Evolutionary conservation across 2,113 vertebrate species (phyloP).

Genomic region (Onychostruthus taczanowskii): DNA sequence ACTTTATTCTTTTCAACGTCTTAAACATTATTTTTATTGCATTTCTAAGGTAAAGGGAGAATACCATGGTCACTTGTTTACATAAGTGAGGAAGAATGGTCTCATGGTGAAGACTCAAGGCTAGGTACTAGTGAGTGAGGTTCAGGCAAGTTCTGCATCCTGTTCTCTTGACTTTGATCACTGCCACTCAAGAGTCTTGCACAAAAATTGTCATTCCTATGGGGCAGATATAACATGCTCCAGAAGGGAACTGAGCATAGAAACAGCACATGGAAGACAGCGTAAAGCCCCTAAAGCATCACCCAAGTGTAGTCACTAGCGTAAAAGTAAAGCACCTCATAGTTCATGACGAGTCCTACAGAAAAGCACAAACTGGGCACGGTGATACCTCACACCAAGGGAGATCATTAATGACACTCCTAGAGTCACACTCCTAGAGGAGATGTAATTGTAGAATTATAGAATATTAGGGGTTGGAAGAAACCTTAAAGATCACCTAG

Average conservation of each 20-base stretch:
- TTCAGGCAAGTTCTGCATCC: not conserved
- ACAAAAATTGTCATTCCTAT: not conserved
- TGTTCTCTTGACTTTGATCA: not conserved
- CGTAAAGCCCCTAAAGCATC: not conserved
- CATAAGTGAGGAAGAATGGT: accelerated
- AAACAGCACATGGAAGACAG: not conserved
- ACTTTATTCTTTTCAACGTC: accelerated
- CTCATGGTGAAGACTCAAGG: not conserved
- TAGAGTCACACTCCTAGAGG: not conserved
- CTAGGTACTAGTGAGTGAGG: not conserved
- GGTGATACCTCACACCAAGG: not conserved
- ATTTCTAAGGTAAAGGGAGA: not conserved
- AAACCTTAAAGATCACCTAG: not conserved
- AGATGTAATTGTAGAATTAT: not conserved
- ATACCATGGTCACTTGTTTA: not conserved
- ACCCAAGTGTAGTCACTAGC: not conserved
- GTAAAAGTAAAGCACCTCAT: accelerated
- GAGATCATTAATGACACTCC: not conserved
- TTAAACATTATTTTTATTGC: not conserved
- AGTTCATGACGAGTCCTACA: accelerated
- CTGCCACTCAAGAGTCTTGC: not conserved
- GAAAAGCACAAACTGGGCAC: not conserved
- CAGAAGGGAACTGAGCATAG: not conserved
- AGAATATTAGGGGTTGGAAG: not conserved
- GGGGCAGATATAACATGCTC: not conserved